Conservation (phyloP, 2,797 vertebrate genomes). For the Acipenser oxyrinchus region DNA sequence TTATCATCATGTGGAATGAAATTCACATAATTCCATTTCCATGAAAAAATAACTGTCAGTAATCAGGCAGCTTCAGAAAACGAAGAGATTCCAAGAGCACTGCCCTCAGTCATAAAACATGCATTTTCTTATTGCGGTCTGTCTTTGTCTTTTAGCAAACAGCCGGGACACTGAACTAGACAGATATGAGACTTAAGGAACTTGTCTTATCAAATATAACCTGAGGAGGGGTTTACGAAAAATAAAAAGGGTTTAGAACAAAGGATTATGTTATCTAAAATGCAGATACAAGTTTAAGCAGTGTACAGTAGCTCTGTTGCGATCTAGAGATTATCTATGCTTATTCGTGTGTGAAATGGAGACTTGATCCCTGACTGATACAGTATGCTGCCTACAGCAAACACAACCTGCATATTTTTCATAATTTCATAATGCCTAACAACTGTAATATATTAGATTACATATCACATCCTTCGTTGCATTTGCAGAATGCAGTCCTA, state of each 20-base stretch:
- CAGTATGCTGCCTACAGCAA: conserved; percentile 47
- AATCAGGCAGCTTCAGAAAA: conserved; percentile 54
- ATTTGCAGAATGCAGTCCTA: conserved; percentile 23
- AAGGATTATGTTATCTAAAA: conserved; percentile 29
- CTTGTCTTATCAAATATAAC: not conserved
- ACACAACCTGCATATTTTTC: conserved; percentile 41
- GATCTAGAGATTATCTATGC: conserved; percentile 65
- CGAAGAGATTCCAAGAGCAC: conserved; percentile 52
- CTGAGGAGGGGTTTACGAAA: not conserved
- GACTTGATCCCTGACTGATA: conserved; percentile 65
- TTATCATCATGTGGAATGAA: too few species aligned
- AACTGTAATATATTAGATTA: conserved; percentile 53
- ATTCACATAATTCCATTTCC: too few species aligned
- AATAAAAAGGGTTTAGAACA: conserved; percentile 30
- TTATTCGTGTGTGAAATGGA: conserved; percentile 71
- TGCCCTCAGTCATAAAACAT: conserved; percentile 66
- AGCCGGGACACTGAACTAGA: conserved; percentile 31
- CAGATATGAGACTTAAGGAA: conserved; percentile 15
- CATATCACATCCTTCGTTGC: conserved; percentile 35
- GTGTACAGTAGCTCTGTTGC: conserved; percentile 49
- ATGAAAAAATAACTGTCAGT: conserved; percentile 17
- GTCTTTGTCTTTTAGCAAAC: conserved; percentile 41
- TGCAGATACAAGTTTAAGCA: conserved; percentile 30
- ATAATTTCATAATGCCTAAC: conserved; percentile 42
- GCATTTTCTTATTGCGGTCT: conserved; percentile 46